Percentiles rank a stretch among this genome's conserved stretches.
Conservation (phyloP, 2,888 invertebrate species). For the Acrobasis repandana region DNA sequence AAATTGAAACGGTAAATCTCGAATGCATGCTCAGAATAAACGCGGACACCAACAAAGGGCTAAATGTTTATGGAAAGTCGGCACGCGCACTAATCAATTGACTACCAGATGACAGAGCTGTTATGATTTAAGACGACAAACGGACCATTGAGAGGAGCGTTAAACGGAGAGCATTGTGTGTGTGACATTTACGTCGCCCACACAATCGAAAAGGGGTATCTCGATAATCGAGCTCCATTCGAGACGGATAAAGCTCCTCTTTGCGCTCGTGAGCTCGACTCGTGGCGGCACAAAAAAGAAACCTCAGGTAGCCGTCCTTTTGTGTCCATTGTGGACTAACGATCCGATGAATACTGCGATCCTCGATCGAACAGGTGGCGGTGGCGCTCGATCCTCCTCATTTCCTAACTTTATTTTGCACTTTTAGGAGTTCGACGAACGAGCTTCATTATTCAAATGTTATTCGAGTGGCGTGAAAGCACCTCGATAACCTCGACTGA, state of each 20-base stretch:
- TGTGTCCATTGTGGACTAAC: constrained; percentile 70
- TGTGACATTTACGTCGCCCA: constrained; percentile 61
- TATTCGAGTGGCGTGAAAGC: constrained; percentile 77
- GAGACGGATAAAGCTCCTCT: constrained; percentile 44
- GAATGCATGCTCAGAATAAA: constrained; percentile 44
- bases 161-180: constrained; percentile 65
- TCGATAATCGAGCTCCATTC: constrained; percentile 45
- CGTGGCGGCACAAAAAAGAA: constrained; percentile 37
- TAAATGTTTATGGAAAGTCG: constrained; percentile 59
- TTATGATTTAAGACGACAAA: constrained; percentile 62
- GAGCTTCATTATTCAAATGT: constrained; percentile 74
- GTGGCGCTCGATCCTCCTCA: constrained; percentile 43
- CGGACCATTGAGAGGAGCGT: constrained; percentile 47
- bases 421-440: constrained; percentile 75
- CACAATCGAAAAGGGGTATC: constrained; percentile 64
- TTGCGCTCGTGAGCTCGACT: constrained; percentile 22
- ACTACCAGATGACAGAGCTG: constrained; percentile 54
- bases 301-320: constrained; percentile 65
- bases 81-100: constrained; percentile 56
- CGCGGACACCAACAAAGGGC: constrained; percentile 48
- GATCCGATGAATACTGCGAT: constrained; percentile 60
- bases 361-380: constrained; percentile 64
- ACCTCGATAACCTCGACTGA: constrained; percentile 67
- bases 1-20: constrained; percentile 60
- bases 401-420: constrained; percentile 59